phyloP scores from a whole-genome alignment of 1,140 invertebrate species.

The Gonioctena quinquepunctata region DNA sequence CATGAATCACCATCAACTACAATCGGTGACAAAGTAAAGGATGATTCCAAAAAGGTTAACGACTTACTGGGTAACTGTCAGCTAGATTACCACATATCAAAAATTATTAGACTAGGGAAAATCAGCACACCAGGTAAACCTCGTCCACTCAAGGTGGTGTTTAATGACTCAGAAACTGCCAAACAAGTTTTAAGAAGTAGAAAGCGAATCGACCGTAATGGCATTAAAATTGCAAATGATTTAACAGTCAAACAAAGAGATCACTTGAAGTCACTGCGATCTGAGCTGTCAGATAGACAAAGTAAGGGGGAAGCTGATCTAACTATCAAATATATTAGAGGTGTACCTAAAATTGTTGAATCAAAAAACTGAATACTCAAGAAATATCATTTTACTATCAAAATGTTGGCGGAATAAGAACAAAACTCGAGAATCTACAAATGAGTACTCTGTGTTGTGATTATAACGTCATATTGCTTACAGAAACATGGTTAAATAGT shows the following conservation, averaged over 20 bases:
- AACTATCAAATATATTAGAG: neutral
- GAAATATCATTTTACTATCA: neutral
- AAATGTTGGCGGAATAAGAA: constrained; percentile 8
- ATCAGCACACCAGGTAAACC: too few relatives aligned
- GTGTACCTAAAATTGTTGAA: constrained; percentile 1
- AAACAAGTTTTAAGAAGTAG: too few relatives aligned
- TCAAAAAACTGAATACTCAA: neutral
- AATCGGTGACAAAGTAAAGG: too few relatives aligned
- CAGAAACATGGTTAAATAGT: constrained; percentile 12
- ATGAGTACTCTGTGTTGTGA: neutral
- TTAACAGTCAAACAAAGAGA: constrained; percentile 6
- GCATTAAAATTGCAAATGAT: too few relatives aligned
- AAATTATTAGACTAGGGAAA: too few relatives aligned
- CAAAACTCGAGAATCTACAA: neutral
- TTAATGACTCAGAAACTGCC: too few relatives aligned
- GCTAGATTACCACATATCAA: too few relatives aligned
- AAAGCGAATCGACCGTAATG: too few relatives aligned
- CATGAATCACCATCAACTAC: too few relatives aligned
- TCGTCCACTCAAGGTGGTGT: too few relatives aligned
- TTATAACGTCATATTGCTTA: neutral
- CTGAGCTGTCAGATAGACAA: neutral
- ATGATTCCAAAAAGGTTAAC: too few relatives aligned
- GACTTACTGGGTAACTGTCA: too few relatives aligned
- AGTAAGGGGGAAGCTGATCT: neutral
- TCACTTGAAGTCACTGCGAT: neutral